Evolutionary conservation across 1,140 invertebrate species (phyloP).

Genomic region (Drosophila arizonae): DNA sequence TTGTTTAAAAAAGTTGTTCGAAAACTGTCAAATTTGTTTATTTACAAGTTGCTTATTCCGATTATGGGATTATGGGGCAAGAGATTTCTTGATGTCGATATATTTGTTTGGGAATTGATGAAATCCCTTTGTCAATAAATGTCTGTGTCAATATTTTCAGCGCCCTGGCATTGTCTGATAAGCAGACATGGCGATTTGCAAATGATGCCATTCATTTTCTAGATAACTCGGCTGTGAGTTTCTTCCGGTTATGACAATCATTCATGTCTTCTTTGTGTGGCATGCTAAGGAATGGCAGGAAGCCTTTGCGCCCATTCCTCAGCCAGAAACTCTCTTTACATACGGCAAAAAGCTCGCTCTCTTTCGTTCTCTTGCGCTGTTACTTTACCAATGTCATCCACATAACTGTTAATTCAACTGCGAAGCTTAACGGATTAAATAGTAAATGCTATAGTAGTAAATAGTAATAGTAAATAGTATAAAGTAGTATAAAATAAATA

Average conservation of each 20-base stretch:
- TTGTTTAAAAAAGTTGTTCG: neutral
- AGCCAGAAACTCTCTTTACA: slow-evolving; percentile 1
- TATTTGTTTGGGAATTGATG: neutral
- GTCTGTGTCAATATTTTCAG: slow-evolving; percentile 43
- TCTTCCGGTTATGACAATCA: slow-evolving; percentile 32
- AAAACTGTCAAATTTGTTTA: neutral
- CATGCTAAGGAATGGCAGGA: too few species aligned
- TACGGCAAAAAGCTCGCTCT: slow-evolving; percentile 49
- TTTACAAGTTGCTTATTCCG: neutral
- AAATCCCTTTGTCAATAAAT: slow-evolving; percentile 14
- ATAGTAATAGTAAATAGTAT: too few species aligned
- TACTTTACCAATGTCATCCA: slow-evolving; percentile 44
- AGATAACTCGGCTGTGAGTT: neutral
- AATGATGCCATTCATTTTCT: slow-evolving; percentile 68
- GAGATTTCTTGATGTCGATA: too few species aligned
- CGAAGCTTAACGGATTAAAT: neutral
- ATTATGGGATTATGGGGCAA: too few species aligned
- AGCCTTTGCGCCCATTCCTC: too few species aligned
- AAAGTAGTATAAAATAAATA: too few species aligned
- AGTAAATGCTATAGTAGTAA: too few species aligned
- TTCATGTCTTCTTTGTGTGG: slow-evolving; percentile 33
- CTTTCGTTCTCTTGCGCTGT: slow-evolving; percentile 57
- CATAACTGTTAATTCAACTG: slow-evolving; percentile 49
- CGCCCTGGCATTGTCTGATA: slow-evolving; percentile 42
- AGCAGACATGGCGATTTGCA: slow-evolving; percentile 69